phyloP scores from a whole-genome alignment of 1,140 invertebrate genomes.

The Lordiphosa collinella region DNA sequence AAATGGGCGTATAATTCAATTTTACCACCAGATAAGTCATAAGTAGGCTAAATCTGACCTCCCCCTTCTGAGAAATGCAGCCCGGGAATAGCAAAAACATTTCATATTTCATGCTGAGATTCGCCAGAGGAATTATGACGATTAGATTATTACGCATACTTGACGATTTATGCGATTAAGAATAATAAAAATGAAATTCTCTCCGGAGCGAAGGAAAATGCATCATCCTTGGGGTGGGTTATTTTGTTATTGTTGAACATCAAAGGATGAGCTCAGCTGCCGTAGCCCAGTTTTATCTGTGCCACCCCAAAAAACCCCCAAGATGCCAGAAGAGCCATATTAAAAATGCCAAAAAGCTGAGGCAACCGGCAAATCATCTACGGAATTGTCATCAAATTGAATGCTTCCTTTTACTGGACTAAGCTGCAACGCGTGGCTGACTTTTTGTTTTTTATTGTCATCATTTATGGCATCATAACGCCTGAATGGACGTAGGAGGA shows the following conservation, averaged over 20 bases:
- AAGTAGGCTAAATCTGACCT: slow-evolving; percentile 39
- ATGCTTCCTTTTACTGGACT: slow-evolving; percentile 30
- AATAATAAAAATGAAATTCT: slow-evolving; percentile 40
- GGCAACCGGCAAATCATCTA: slow-evolving; percentile 71
- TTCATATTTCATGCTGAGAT: slow-evolving; percentile 48
- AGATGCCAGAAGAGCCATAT: slow-evolving; percentile 63
- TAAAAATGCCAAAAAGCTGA: slow-evolving; percentile 73
- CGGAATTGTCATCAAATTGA: slow-evolving; percentile 77
- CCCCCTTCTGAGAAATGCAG: neutral
- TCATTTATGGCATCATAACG: too few relatives aligned
- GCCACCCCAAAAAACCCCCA: slow-evolving; percentile 18
- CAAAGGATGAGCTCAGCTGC: slow-evolving; percentile 56
- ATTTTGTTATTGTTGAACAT: slow-evolving; percentile 56
- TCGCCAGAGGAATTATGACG: slow-evolving; percentile 62
- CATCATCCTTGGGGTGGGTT: slow-evolving; percentile 28
- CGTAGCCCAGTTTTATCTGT: slow-evolving; percentile 29
- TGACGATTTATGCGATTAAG: slow-evolving; percentile 69
- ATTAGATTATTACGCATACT: slow-evolving; percentile 77
- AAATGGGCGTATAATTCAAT: slow-evolving; percentile 61
- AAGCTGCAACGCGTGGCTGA: too few relatives aligned
- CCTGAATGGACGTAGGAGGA: too few relatives aligned
- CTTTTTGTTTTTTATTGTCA: too few relatives aligned
- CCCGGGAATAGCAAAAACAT: neutral
- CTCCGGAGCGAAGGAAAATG: slow-evolving; percentile 25
- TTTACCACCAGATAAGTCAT: slow-evolving; percentile 33